Evolutionary conservation across 2,797 vertebrate species (phyloP), one percentile per base, ranked within the genome.

Genomic region (Tragopan temminckii): DNA sequence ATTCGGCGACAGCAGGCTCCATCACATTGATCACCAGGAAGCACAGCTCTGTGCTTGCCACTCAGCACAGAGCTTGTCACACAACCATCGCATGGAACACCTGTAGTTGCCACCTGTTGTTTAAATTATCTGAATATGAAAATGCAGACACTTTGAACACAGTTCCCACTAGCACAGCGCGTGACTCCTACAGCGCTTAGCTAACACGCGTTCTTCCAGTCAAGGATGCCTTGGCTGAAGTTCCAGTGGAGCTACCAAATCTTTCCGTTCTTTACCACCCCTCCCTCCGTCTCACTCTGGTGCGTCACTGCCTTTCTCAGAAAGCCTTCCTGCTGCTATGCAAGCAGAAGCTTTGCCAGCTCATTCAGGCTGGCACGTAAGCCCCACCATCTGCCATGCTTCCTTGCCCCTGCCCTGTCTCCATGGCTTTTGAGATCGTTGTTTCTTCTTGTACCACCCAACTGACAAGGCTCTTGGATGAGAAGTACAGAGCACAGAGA

Each of bases 211-310:
- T 29, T 10, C 61, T 64, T 53, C 42, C 38, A 31, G 35, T 50
- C 52, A 81, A 45, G 63, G 16, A 13, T 85, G 74, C 18, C 25
- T 38, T 13, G 8, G 27, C 9, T 45, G 29, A n/a, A 55, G 85
- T 94, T 93, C 80, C 69, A 50, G 57, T 69, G 74, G 89, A 89
- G 89, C 12, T 27, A 87, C 6, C 42, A 75, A 66, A 85, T 83
- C 89, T 83, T 91, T 93, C 61, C 7, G 4, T 33, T 61, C 88
- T 68, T 33, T 57, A 38, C 71, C 85, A 92, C 75, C 66, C 53
- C 81, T 88, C 93, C 95, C 76, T 94, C 64, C 15, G 1, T 57
- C 48, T 89, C 58, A 25, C 45, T 29, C 24, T 50, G 29, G 18
- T 92, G 85, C 71, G 83, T 96, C 90, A 94, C 74, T 45, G 53